Evolutionary conservation across 2,888 invertebrate genomes (phyloP), one percentile per base, ranked within the genome.

Genomic region (Hyles lineata): DNA sequence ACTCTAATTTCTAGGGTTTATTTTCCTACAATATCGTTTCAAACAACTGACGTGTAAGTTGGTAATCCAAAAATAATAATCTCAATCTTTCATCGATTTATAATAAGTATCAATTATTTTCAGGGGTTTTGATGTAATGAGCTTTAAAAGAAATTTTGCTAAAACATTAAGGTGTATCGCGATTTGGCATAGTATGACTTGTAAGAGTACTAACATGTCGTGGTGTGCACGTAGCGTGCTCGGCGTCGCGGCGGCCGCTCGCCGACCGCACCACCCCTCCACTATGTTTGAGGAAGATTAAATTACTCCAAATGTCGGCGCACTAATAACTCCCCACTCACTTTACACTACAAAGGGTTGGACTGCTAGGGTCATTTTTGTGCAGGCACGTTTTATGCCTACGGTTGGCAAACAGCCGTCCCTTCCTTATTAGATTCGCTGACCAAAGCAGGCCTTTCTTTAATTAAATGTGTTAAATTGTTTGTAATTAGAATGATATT

Each of bases 241-340:
- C 67, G 70, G 72, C 62, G 63, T 21, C 78, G 78, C 76, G 71
- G 72, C 73, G 74, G 79, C 75, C 82, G 79, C 79, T 77, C 80
- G 78, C 81, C 79, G 80, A 79, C 78, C 73, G 72, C 55, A 73
- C 72, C 50, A 60, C 70, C 35, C 74, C 75, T 74, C 67, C 72
- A 72, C 80, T 79, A 72, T 86, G 85, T 87, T 85, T 83, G 86
- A 84, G 79, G 78, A 87, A 90, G 85, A 91, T 89, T 88, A 87
- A 89, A 91, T 90, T 90, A 89, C 90, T 85, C 78, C 78, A 80
- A 87, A 88, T 83, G 82, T 87, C 83, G 79, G 82, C 80, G 79
- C 78, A 81, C 80, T 85, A 86, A 82, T 84, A 83, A 83, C 77
- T 81, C 73, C 77, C 73, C 75, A 80, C 74, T 70, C 73, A 75